These are phyloP conservation scores for Cebus imitator DNA, from an alignment of 2,113 vertebrate species.

Conservation along the genomic window DNA sequence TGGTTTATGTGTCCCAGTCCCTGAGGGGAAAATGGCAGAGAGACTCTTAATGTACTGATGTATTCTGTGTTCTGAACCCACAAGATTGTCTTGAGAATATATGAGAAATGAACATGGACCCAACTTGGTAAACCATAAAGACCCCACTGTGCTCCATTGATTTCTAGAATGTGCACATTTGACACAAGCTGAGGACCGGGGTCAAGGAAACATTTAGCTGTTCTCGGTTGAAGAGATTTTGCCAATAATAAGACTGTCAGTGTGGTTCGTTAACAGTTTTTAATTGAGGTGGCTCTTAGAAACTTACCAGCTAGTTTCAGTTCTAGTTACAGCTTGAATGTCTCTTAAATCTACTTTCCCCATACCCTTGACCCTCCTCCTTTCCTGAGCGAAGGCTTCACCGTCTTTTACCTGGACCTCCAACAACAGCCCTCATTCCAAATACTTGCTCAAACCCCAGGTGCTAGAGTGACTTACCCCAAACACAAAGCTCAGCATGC, in stretches of 20 bases:
- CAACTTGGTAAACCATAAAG: neutral
- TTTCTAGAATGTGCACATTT: neutral
- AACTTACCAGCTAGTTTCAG: neutral
- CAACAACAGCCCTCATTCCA: neutral
- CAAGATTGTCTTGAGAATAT: neutral
- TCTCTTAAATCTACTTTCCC: neutral
- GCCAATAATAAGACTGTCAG: neutral
- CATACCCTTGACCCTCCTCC: neutral
- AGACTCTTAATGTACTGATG: neutral
- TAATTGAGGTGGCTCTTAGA: neutral
- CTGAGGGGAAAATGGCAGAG: neutral
- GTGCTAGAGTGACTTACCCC: neutral
- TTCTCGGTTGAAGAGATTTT: neutral
- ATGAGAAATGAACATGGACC: neutral
- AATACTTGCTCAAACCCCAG: neutral
- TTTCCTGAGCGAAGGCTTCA: neutral
- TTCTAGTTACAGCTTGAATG: neutral
- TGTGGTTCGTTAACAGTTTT: neutral
- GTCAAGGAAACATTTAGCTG: neutral
- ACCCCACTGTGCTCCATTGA: neutral
- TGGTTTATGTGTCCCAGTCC: neutral
- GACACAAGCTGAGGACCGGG: neutral
- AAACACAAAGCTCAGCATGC: neutral
- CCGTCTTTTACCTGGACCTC: neutral
- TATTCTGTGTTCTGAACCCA: neutral